Conservation (phyloP, 2,888 invertebrate species). For the Gibbula magus region DNA sequence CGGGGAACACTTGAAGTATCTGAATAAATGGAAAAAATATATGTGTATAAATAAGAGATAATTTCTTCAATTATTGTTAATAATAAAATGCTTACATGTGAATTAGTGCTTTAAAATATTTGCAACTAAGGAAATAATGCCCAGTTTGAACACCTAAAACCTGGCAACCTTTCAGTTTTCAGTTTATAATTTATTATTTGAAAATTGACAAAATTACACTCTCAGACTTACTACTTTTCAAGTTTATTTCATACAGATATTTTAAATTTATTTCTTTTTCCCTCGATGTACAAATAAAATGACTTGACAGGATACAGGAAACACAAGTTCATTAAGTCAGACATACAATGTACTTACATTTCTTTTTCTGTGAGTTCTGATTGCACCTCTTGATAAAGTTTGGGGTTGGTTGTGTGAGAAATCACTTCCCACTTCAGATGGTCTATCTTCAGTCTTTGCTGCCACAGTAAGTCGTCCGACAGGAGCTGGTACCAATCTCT, state of each 20-base stretch:
- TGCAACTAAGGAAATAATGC: neutral
- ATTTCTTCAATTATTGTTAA: neutral
- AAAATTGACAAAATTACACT: too few relatives aligned
- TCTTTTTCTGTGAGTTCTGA: conserved; percentile 70
- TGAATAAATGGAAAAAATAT: conserved; percentile 42
- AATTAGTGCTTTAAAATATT: neutral
- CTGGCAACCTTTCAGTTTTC: too few relatives aligned
- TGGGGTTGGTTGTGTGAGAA: conserved; percentile 67
- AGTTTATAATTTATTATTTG: too few relatives aligned
- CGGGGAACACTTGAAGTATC: conserved; percentile 66
- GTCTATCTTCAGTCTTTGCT: conserved; percentile 56
- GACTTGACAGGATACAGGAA: too few relatives aligned
- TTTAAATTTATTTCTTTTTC: too few relatives aligned
- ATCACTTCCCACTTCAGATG: conserved; percentile 65
- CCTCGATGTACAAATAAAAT: too few relatives aligned
- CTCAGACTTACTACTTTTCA: too few relatives aligned
- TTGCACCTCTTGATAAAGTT: conserved; percentile 64
- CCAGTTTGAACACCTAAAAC: too few relatives aligned
- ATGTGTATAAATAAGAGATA: neutral
- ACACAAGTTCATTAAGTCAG: too few relatives aligned
- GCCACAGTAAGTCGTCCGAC: conserved; percentile 69
- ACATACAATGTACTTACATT: conserved; percentile 70
- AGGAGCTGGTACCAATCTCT: conserved; percentile 64
- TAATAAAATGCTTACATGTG: neutral
- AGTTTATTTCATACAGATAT: too few relatives aligned